These are phyloP conservation scores for Ochropleura leucogaster DNA, from an alignment of 2,888 invertebrate genomes.

Conservation along the genomic window DNA sequence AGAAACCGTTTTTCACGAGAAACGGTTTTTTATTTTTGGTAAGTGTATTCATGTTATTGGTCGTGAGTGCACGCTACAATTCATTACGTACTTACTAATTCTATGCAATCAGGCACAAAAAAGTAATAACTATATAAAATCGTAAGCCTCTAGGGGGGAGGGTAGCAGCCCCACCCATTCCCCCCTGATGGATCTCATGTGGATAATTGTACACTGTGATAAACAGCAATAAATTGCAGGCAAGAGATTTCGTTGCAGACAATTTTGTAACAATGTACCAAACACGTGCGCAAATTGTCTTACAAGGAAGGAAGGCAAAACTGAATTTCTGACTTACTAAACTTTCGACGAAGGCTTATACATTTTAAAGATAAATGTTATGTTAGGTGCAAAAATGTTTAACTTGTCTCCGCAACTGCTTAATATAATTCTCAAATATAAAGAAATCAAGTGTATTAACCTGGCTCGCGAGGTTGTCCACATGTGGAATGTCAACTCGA, in stretches of 20 bases:
- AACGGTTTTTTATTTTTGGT: no score
- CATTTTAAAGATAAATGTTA: constrained; percentile 29
- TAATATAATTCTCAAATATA: neutral
- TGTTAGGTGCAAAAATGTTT: constrained; percentile 42
- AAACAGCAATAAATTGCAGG: constrained; percentile 19
- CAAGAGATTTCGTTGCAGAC: constrained; percentile 9
- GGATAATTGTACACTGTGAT: neutral
- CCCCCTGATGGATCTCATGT: neutral
- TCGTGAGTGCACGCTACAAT: no score
- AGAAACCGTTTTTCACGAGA: no score
- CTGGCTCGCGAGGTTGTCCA: no score
- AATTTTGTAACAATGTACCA: constrained; percentile 14
- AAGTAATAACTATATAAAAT: no score
- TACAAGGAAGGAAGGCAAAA: constrained; percentile 32
- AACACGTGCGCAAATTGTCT: constrained; percentile 38
- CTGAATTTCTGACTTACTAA: constrained; percentile 38
- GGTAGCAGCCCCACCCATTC: no score
- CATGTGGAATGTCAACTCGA: no score
- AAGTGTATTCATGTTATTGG: no score
- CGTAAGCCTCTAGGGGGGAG: no score
- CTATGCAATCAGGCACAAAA: no score
- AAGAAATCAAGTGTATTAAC: no score
- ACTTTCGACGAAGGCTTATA: constrained; percentile 25
- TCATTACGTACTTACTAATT: no score
- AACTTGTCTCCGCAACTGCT: constrained; percentile 17